A percentile compares a stretch with the other conserved stretches of the same genome.
These are phyloP conservation scores for Apodemia zela DNA, from an alignment of 2,888 invertebrate species.

Conservation along the genomic window DNA sequence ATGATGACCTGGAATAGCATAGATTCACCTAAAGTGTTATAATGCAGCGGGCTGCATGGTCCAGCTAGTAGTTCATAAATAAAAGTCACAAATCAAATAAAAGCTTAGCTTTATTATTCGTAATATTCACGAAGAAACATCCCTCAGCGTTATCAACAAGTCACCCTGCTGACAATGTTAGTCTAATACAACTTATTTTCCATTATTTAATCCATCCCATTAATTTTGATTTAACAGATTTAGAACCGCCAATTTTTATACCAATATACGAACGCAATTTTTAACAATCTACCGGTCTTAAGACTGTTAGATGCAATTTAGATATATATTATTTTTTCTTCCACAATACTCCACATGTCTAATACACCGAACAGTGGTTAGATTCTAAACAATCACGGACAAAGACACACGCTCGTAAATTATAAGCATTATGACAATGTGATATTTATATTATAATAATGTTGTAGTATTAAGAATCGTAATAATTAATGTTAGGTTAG, in stretches of 20 bases:
- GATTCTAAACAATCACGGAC: slow-evolving; percentile 78
- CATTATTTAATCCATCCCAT: slow-evolving; percentile 56
- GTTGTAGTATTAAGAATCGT: slow-evolving; percentile 75
- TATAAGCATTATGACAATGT: slow-evolving; percentile 81
- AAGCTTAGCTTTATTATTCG: slow-evolving; percentile 89
- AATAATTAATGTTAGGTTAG: slow-evolving; percentile 73
- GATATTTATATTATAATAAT: slow-evolving; percentile 77
- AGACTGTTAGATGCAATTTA: slow-evolving; percentile 49
- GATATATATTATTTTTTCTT: slow-evolving; percentile 53
- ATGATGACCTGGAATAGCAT: too few relatives aligned
- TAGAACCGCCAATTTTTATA: slow-evolving; percentile 61
- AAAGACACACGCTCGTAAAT: slow-evolving; percentile 81
- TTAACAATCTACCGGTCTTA: slow-evolving; percentile 42
- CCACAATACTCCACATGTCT: slow-evolving; percentile 66
- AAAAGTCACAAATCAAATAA: slow-evolving; percentile 75
- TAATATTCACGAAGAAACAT: slow-evolving; percentile 84
- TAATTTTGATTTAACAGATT: slow-evolving; percentile 65
- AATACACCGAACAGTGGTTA: slow-evolving; percentile 77
- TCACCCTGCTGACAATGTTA: slow-evolving; percentile 61
- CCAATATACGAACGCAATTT: slow-evolving; percentile 58
- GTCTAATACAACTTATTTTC: slow-evolving; percentile 62
- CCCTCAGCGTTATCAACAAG: slow-evolving; percentile 74
- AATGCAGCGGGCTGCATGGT: too few relatives aligned
- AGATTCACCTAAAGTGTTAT: too few relatives aligned
- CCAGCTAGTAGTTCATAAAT: slow-evolving; percentile 1